Conservation (phyloP, 2,113 vertebrate genomes). For the Leuciscus idus region DNA sequence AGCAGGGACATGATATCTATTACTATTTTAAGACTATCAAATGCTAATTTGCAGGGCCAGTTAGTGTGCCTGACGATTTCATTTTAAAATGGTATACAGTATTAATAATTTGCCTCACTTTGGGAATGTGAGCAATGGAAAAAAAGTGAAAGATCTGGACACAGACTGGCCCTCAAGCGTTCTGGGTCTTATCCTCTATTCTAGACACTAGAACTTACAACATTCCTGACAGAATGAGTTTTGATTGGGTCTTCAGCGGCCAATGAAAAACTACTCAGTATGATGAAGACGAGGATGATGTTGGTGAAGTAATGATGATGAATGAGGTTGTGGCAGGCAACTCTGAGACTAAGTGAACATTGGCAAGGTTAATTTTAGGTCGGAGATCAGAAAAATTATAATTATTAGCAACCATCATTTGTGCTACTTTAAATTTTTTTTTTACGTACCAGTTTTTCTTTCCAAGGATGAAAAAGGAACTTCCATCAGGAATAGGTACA, state of each 20-base stretch:
- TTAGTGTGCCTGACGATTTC: background rate
- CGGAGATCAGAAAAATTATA: background rate
- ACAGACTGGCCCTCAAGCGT: background rate
- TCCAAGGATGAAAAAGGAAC: slow-evolving; percentile 90
- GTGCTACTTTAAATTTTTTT: background rate
- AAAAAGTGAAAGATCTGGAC: background rate
- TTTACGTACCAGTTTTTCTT: slow-evolving; percentile 85
- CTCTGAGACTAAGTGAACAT: slow-evolving; percentile 78
- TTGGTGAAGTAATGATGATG: slow-evolving; percentile 95
- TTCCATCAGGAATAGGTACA: slow-evolving; percentile 90
- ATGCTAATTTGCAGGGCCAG: background rate
- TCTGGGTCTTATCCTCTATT: background rate
- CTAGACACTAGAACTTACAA: slow-evolving; percentile 73
- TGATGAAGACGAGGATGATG: slow-evolving; percentile 96
- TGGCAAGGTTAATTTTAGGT: background rate
- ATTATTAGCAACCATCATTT: background rate
- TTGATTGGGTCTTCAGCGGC: slow-evolving; percentile 93
- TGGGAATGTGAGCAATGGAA: background rate
- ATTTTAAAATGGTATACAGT: background rate
- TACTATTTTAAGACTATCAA: background rate
- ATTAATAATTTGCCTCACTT: background rate
- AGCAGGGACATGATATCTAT: background rate
- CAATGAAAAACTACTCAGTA: slow-evolving; percentile 92
- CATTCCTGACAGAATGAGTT: slow-evolving; percentile 89
- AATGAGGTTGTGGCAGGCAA: slow-evolving; percentile 86